Evolutionary conservation across 2,888 invertebrate genomes (phyloP).

Genomic region (Allolobophora icterica): DNA sequence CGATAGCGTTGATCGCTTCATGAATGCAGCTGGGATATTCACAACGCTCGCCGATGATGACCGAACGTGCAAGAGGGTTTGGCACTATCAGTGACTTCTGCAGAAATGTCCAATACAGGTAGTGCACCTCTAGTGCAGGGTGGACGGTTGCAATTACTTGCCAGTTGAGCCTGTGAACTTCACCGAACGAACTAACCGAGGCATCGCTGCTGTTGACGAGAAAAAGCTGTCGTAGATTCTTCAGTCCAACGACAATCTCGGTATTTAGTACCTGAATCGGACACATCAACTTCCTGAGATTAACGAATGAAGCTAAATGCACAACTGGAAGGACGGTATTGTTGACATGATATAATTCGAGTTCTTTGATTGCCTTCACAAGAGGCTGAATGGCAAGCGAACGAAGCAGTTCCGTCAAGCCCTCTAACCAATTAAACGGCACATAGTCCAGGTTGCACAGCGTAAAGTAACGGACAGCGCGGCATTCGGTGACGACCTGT

Average conservation of each 20-base stretch:
- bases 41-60: background rate
- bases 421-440: background rate
- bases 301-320: constrained; percentile 13
- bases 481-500: background rate
- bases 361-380: background rate
- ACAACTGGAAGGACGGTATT: background rate
- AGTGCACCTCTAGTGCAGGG: background rate
- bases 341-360: background rate
- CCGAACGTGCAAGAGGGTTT: background rate
- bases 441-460: constrained; percentile 13
- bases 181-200: background rate
- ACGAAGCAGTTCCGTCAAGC: background rate
- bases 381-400: background rate
- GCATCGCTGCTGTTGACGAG: background rate
- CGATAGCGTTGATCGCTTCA: background rate
- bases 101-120: background rate
- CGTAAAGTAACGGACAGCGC: background rate
- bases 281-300: constrained; percentile 26
- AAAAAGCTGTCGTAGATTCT: background rate
- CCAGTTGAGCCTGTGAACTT: constrained; percentile 19
- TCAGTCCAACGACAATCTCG: background rate
- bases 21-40: background rate
- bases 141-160: background rate
- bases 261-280: constrained; percentile 5
- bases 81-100: background rate